Base-by-base conservation (phyloP, 2,113 vertebrate genomes). In the Galeopterus variegatus region DNA sequence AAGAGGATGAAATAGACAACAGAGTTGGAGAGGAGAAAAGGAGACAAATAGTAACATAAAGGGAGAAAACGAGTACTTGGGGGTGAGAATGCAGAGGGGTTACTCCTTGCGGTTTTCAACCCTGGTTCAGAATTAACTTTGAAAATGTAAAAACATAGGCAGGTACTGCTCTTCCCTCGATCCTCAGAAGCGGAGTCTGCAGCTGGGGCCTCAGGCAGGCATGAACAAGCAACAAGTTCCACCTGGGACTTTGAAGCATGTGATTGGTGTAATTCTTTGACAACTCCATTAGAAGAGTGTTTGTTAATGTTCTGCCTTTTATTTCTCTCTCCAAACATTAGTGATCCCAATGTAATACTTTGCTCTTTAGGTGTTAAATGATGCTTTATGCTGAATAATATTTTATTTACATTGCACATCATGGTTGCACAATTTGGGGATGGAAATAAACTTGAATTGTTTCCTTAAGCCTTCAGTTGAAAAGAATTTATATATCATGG, bases 261-360 rank as follows among this genome's bases (percentile, higher is more conserved):
- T 15, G 33, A 76, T 48, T 77, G 23, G 18, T 45, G 8, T 24
- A 54, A 93, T 88, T 90, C 80, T 70, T 92, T 60, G 45, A 88
- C 81, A n/a, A 85, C 67, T 41, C 58, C 31, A 28, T 28, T 11
- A 92, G 72, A 91, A 88, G 60, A 86, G 18, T 73, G n/a, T 85
- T 90, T 10, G 31, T 19, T 83, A 76, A 84, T 50, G 19, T 69
- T 13, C 52, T 83, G 48, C 10, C 65, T 96, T 95, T 96, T 69
- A 33, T 52, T 93, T 93, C 65, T 85, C 8, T 94, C 58, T 86
- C 69, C 54, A 96, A 93, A 93, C 64, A 80, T 91, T 79, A 90
- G 64, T 33, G 80, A 77, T 84, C 24, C 36, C 28, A 75, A 93
- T 89, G 88, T 82, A 86, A 58, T 67, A 94, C 28, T 82, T 95